These are phyloP conservation scores for Synergus itoensis DNA, from an alignment of 2,888 invertebrate genomes.

Conservation along the genomic window DNA sequence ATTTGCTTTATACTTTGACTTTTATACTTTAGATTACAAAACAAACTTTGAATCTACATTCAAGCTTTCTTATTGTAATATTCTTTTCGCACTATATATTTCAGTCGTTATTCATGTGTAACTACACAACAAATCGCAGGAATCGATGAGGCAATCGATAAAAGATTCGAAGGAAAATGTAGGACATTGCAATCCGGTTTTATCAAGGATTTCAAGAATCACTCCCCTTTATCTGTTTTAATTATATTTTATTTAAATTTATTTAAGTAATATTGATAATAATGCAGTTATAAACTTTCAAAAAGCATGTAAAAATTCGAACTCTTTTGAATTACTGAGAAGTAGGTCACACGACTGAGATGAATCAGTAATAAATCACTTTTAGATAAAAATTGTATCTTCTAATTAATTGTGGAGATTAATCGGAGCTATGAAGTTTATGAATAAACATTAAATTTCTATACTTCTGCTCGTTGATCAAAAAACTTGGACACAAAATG, in stretches of 20 bases:
- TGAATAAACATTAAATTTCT: too few relatives aligned
- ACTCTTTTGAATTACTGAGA: too few relatives aligned
- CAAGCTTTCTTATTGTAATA: background rate
- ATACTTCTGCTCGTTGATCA: too few relatives aligned
- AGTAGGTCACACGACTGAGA: too few relatives aligned
- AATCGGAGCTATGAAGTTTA: too few relatives aligned
- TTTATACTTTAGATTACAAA: background rate
- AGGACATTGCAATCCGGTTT: slow-evolving; percentile 17
- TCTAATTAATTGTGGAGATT: too few relatives aligned
- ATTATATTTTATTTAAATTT: background rate
- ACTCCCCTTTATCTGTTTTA: background rate
- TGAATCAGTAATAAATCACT: too few relatives aligned
- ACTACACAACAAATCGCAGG: background rate
- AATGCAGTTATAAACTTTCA: background rate
- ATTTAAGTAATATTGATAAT: background rate
- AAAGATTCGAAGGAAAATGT: slow-evolving; percentile 15
- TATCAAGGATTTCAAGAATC: slow-evolving; percentile 7
- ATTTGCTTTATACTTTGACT: background rate
- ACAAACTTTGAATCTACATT: background rate
- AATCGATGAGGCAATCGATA: slow-evolving; percentile 12
- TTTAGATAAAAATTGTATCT: too few relatives aligned
- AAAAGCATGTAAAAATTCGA: background rate
- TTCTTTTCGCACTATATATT: background rate
- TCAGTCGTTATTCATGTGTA: background rate
- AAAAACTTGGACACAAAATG: too few relatives aligned